These are phyloP conservation scores for Cremastobaeus sp. DNA, from an alignment of 2,888 invertebrate genomes.

Conservation along the genomic window DNA sequence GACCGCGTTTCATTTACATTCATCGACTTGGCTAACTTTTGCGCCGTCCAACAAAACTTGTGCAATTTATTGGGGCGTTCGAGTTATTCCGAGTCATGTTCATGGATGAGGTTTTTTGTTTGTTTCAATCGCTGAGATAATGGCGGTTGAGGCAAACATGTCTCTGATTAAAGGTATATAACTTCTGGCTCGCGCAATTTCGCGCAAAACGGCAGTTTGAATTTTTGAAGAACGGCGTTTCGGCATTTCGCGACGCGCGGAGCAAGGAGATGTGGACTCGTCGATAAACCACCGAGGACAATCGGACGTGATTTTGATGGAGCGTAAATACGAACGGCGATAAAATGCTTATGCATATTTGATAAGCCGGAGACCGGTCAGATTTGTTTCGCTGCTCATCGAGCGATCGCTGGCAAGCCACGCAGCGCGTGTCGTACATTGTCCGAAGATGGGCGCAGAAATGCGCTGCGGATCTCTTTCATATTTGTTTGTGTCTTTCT, in stretches of 20 bases:
- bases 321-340: constrained; percentile 29
- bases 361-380: constrained; percentile 32
- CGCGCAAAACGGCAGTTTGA: too few species aligned
- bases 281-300: not conserved
- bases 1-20: constrained; percentile 40
- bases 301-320: constrained; percentile 11
- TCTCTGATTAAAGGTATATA: constrained; percentile 16
- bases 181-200: too few species aligned
- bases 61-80: constrained; percentile 36
- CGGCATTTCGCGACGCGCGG: too few species aligned
- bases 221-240: too few species aligned
- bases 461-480: constrained; percentile 9
- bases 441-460: not conserved
- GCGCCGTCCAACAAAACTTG: constrained; percentile 37
- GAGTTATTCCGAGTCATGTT: constrained; percentile 43
- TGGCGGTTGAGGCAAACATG: constrained; percentile 12
- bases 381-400: constrained; percentile 16
- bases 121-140: not conserved
- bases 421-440: constrained; percentile 51
- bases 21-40: constrained; percentile 29
- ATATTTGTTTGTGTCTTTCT: constrained; percentile 39
- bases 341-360: constrained; percentile 41
- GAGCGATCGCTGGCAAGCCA: constrained; percentile 7
- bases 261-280: not conserved
- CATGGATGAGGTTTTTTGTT: constrained; percentile 41